Base-by-base conservation (phyloP, 2,113 vertebrate species). In the Sitta europaea region DNA sequence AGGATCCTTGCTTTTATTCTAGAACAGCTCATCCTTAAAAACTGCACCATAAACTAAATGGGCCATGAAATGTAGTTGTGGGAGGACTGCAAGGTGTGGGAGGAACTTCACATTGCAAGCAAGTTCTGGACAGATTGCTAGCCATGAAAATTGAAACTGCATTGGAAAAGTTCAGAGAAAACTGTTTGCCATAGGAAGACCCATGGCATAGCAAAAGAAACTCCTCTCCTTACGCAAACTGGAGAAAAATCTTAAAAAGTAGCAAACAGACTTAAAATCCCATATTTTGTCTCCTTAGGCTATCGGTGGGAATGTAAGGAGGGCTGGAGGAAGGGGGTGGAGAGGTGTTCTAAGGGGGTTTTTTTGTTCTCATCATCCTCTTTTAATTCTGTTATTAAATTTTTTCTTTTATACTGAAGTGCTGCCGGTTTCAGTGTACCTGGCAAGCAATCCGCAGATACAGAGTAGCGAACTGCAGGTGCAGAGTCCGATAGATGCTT, bases 81-180 rank as follows among this genome's bases (percentile, higher is more conserved):
- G 12, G 10, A 48, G 20, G 10, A 61, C 28, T 50, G 7, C 28
- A 48, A 61, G 35, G 7, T 2, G 2, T 21, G 29, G 73, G 28
- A 50, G 28, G 28, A 11, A 33, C 28, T 61, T 61, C 35, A 27
- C 4, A 9, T 15, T 33, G 28, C 35, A 40, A 40, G 13, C 17
- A 50, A 35, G 12, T 27, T 40, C 12, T 0, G 0, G 16, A 28
- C 0, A 0, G 35, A 33, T 10, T 20, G 12, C 4, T 33, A 38
- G 28, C 28, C 4, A 2, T 38, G 43, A 48, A 61, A 76, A 40
- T 25, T 57, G 57, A 40, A 61, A 50, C 17, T 16, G 31, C 5
- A 10, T 27, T 40, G 17, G 28, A 76, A 40, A 76, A 76, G 22
- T 61, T 61, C 35, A 48, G 12, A 38, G 28, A 38, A 35, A 50